These are phyloP conservation scores for Paramormyrops hopkinsi DNA, from an alignment of 2,797 vertebrate species.

Conservation along the genomic window DNA sequence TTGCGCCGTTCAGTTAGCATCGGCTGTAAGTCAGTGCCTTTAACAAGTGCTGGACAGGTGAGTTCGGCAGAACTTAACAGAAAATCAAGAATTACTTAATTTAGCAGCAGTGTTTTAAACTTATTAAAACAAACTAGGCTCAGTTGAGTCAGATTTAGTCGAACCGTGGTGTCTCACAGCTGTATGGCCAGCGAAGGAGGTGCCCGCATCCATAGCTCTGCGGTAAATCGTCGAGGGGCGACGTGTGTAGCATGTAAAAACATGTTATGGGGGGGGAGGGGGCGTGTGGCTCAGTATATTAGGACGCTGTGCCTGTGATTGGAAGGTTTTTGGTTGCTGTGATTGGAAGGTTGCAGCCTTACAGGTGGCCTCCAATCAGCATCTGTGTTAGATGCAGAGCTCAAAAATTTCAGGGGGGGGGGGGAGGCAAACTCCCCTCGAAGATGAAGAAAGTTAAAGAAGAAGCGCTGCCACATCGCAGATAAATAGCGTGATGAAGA, in stretches of 20 bases:
- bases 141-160: background rate
- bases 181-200: too few relatives aligned
- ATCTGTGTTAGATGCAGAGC: background rate
- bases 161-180: background rate
- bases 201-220: background rate
- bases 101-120: background rate
- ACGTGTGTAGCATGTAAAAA: background rate
- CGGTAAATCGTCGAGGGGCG: background rate
- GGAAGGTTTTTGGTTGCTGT: background rate
- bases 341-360: background rate
- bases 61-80: background rate
- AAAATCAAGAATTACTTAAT: background rate
- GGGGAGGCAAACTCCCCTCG: slow-evolving; percentile 9
- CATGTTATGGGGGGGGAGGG: background rate
- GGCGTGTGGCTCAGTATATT: background rate
- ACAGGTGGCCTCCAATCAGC: slow-evolving; percentile 11
- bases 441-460: slow-evolving; percentile 27
- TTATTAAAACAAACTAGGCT: background rate
- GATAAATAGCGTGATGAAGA: slow-evolving; percentile 72
- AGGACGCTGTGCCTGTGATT: background rate
- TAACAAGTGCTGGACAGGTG: background rate
- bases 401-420: slow-evolving; percentile 11
- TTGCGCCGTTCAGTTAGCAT: background rate
- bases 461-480: slow-evolving; percentile 49
- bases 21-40: background rate